Conservation (phyloP, 2,888 invertebrate genomes). For the Altica lythri region DNA sequence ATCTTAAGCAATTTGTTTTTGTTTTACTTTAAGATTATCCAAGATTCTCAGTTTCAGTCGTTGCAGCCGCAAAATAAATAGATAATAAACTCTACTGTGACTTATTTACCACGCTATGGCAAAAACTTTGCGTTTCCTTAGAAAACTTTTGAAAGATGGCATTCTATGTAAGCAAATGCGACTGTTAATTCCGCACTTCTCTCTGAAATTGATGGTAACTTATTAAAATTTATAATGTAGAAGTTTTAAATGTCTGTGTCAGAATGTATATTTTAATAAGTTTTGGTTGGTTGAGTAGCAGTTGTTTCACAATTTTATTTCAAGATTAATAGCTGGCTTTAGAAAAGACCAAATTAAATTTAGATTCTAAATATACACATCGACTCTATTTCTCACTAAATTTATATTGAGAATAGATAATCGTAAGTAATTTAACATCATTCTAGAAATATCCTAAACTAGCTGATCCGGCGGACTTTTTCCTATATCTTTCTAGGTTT, state of each 20-base stretch:
- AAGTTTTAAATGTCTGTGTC: slow-evolving; percentile 31
- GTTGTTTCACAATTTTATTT: too few relatives aligned
- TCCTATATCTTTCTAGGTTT: too few relatives aligned
- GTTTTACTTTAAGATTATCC: not conserved
- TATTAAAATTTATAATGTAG: slow-evolving; percentile 41
- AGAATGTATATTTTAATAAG: slow-evolving; percentile 14
- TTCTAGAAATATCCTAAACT: too few relatives aligned
- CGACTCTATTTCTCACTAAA: too few relatives aligned
- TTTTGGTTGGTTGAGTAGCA: not conserved
- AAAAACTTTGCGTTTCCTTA: slow-evolving; percentile 31
- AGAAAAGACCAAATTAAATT: too few relatives aligned
- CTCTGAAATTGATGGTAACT: slow-evolving; percentile 32
- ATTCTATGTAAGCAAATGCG: slow-evolving; percentile 33
- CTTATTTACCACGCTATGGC: slow-evolving; percentile 30
- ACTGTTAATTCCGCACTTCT: slow-evolving; percentile 31
- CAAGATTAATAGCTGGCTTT: too few relatives aligned
- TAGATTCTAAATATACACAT: too few relatives aligned
- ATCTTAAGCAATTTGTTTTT: not conserved
- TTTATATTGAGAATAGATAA: not conserved
- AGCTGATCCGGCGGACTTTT: too few relatives aligned
- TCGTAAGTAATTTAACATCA: not conserved
- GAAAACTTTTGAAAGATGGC: slow-evolving; percentile 29
- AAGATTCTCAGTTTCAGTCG: not conserved
- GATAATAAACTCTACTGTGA: slow-evolving; percentile 13
- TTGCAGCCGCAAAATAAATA: slow-evolving; percentile 5